Percentiles rank a stretch among this genome's conserved stretches.
These are phyloP conservation scores for Temnothorax unifasciatus DNA, from an alignment of 2,888 invertebrate species.

Conservation along the genomic window DNA sequence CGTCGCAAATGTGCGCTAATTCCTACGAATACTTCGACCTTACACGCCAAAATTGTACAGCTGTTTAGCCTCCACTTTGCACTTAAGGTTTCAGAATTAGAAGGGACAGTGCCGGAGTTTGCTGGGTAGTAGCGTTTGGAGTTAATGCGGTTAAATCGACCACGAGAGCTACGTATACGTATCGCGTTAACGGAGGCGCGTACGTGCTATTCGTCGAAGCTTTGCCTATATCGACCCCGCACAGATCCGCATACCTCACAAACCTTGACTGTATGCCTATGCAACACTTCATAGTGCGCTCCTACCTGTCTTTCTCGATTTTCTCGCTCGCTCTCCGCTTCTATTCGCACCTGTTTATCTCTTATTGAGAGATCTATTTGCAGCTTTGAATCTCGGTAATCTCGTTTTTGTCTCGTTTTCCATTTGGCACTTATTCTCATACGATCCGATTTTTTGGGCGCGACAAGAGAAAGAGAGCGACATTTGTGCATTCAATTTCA, in stretches of 20 bases:
- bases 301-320: slow-evolving; percentile 63
- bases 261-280: slow-evolving; percentile 78
- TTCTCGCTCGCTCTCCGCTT: slow-evolving; percentile 30
- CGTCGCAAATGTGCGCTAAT: neutral
- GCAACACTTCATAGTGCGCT: slow-evolving; percentile 68
- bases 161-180: slow-evolving; percentile 39
- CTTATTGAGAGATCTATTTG: slow-evolving; percentile 67
- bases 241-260: slow-evolving; percentile 81
- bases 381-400: slow-evolving; percentile 54
- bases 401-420: slow-evolving; percentile 61
- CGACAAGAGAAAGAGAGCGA: neutral
- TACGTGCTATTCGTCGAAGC: slow-evolving; percentile 49
- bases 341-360: slow-evolving; percentile 59
- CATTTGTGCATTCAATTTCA: neutral
- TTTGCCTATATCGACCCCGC: slow-evolving; percentile 73
- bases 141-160: slow-evolving; percentile 54
- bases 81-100: slow-evolving; percentile 44
- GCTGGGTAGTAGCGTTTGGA: slow-evolving; percentile 32
- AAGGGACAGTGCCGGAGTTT: slow-evolving; percentile 41
- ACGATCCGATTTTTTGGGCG: slow-evolving; percentile 7
- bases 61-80: slow-evolving; percentile 41
- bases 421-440: neutral
- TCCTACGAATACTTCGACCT: neutral
- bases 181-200: slow-evolving; percentile 49
- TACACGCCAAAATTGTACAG: slow-evolving; percentile 11